phyloP scores from a whole-genome alignment of 2,797 vertebrate species.

The Chloroceryle inda region DNA sequence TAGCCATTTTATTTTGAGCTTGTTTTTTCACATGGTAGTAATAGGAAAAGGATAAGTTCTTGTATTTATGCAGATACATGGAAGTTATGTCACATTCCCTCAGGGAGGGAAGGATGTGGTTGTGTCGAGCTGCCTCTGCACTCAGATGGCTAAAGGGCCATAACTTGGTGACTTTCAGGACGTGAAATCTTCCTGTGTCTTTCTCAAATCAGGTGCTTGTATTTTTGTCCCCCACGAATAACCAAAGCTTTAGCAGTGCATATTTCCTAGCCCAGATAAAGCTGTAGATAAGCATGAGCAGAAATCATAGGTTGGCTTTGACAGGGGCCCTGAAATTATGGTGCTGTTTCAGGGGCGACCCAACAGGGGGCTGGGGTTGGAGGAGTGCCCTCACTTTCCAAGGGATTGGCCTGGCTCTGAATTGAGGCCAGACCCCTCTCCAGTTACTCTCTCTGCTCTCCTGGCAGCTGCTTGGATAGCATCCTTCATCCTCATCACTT shows the following conservation, averaged over 20 bases:
- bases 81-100: neutral
- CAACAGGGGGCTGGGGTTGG: neutral
- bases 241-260: neutral
- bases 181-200: neutral
- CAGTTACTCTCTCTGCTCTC: neutral
- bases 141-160: neutral
- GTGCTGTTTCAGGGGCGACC: neutral
- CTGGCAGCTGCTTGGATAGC: neutral
- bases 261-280: neutral
- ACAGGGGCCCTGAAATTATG: fast-evolving
- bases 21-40: neutral
- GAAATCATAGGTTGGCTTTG: neutral
- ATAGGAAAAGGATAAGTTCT: neutral
- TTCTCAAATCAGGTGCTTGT: neutral
- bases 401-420: neutral
- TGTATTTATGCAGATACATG: neutral
- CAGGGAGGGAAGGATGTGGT: neutral
- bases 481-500: neutral
- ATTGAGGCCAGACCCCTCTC: neutral
- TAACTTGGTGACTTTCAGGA: neutral
- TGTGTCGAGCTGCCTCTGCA: neutral
- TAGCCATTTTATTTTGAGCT: neutral
- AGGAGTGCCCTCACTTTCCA: neutral
- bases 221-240: neutral
- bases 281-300: neutral